A percentile compares a stretch with the other conserved stretches of the same genome.
These are phyloP conservation scores for Serinus canaria DNA, from an alignment of 2,113 vertebrate species.

Conservation along the genomic window DNA sequence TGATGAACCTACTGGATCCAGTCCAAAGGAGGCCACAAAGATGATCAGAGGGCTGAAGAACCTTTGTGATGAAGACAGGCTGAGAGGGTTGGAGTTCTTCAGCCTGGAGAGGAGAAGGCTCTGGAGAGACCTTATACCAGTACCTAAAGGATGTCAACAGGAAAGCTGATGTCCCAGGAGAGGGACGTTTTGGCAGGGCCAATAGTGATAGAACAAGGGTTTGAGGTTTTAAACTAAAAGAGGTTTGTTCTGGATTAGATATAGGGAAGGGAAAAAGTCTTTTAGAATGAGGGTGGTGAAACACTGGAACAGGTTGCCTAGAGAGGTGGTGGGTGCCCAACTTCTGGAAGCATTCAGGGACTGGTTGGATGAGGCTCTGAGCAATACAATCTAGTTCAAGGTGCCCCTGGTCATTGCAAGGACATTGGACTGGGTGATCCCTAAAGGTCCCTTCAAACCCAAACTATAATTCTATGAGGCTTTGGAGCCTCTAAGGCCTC, in stretches of 20 bases:
- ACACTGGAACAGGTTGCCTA: not conserved
- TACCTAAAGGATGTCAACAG: not conserved
- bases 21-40: accelerated
- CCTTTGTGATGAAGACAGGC: not conserved
- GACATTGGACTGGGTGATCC: not conserved
- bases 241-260: not conserved
- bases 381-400: not conserved
- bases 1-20: not conserved
- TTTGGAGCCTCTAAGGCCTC: not conserved
- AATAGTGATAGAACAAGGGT: not conserved
- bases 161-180: not conserved
- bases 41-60: not conserved
- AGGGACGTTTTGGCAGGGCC: not conserved
- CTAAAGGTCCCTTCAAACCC: not conserved
- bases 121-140: not conserved
- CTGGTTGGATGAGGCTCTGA: not conserved
- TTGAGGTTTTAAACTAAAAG: not conserved
- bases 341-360: not conserved
- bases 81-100: not conserved
- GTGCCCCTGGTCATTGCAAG: not conserved
- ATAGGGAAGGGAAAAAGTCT: not conserved
- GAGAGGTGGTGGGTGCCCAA: not conserved
- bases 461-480: not conserved
- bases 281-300: not conserved
- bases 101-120: not conserved